Evolutionary conservation across 2,888 invertebrate genomes (phyloP).

Genomic region (Endotricha flammealis): DNA sequence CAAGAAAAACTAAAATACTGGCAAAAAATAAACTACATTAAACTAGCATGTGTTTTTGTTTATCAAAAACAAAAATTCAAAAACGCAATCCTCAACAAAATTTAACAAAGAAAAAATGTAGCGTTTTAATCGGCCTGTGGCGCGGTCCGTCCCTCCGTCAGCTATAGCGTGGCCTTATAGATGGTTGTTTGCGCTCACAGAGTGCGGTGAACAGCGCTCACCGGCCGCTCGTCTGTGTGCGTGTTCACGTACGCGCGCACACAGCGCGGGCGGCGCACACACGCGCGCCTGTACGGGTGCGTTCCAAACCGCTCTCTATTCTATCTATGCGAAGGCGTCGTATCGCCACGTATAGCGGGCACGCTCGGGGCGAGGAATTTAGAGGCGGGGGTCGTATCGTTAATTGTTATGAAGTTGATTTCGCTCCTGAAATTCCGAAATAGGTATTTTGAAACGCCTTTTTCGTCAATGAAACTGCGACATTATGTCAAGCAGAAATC

Average conservation of each 20-base stretch:
- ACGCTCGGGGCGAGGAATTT: slow-evolving; percentile 78
- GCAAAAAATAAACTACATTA: too few species aligned
- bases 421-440: slow-evolving; percentile 78
- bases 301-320: slow-evolving; percentile 79
- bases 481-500: slow-evolving; percentile 1
- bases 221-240: slow-evolving; percentile 65
- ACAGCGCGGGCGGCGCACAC: slow-evolving; percentile 40
- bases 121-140: slow-evolving; percentile 49
- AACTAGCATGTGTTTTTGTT: too few species aligned
- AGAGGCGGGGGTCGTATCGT: slow-evolving; percentile 79
- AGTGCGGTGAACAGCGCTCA: slow-evolving; percentile 79
- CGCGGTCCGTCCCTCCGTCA: slow-evolving; percentile 69
- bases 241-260: slow-evolving; percentile 47
- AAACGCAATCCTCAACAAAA: too few species aligned
- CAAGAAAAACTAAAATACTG: too few species aligned
- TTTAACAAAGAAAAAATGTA: slow-evolving; percentile 43
- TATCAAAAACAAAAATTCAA: too few species aligned
- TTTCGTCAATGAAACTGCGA: slow-evolving; percentile 38
- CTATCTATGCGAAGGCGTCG: slow-evolving; percentile 79
- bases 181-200: slow-evolving; percentile 80
- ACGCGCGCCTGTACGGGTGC: slow-evolving; percentile 59
- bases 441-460: slow-evolving; percentile 76
- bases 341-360: slow-evolving; percentile 76
- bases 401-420: slow-evolving; percentile 79
- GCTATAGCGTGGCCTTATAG: slow-evolving; percentile 79